Evolutionary conservation across 2,888 invertebrate genomes (phyloP).

Genomic region (Eucriotettix oculatus): DNA sequence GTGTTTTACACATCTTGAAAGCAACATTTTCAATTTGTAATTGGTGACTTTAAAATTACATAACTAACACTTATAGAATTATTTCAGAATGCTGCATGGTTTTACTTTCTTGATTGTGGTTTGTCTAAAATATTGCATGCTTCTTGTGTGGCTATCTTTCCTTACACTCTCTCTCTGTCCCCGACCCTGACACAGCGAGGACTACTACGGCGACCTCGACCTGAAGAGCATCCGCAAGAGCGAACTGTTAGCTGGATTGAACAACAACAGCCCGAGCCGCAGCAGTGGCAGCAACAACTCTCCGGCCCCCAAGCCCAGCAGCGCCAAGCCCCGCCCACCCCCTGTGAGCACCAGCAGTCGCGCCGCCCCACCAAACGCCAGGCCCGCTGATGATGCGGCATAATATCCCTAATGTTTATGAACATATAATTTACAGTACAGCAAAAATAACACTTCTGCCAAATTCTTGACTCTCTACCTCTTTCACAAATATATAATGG

Average conservation of each 20-base stretch:
- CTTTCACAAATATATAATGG: not conserved
- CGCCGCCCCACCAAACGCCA: constrained; percentile 18
- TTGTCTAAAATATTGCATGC: not conserved
- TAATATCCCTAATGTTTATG: not conserved
- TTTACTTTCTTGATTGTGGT: no score
- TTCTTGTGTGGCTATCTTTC: not conserved
- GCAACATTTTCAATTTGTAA: no score
- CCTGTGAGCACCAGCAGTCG: constrained; percentile 18
- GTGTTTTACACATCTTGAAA: no score
- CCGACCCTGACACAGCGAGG: constrained; percentile 59
- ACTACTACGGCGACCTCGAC: constrained; percentile 91
- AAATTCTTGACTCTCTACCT: not conserved
- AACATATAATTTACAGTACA: not conserved
- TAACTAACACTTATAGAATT: no score
- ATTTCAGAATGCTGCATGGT: no score
- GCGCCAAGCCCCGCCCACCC: constrained; percentile 34
- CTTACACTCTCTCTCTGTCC: not conserved
- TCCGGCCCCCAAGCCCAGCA: constrained; percentile 26
- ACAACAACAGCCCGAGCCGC: constrained; percentile 35
- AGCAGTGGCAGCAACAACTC: constrained; percentile 22
- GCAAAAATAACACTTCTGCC: not conserved
- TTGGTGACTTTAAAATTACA: no score
- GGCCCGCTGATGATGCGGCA: constrained; percentile 12
- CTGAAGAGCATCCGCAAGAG: constrained; percentile 89
- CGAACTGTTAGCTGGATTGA: constrained; percentile 68